Percentiles rank a stretch among this genome's conserved stretches.
Evolutionary conservation across 2,888 invertebrate species (phyloP).

Genomic region (Stenichneumon culpator): DNA sequence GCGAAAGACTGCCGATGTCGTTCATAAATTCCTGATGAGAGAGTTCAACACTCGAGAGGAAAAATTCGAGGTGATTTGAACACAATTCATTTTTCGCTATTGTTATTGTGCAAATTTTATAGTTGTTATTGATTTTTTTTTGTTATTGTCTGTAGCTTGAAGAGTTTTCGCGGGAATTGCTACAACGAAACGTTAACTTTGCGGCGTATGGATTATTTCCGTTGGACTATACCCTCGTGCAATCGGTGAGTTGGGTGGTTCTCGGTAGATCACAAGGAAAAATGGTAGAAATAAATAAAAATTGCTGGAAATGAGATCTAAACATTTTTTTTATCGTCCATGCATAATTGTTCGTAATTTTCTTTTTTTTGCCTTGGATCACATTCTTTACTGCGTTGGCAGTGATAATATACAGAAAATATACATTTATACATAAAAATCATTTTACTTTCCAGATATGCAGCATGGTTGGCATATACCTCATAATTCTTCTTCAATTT

Average conservation of each 20-base stretch:
- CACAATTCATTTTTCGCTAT: background rate
- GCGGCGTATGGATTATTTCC: conserved; percentile 65
- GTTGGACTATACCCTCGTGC: conserved; percentile 75
- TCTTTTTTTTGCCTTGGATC: background rate
- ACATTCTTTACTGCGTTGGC: too few relatives aligned
- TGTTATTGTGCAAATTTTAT: background rate
- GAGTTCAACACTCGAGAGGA: conserved; percentile 9
- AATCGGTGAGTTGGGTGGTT: conserved; percentile 73
- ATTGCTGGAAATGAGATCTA: background rate
- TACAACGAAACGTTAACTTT: conserved; percentile 32
- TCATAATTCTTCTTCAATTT: conserved; percentile 42
- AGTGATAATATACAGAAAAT: too few relatives aligned
- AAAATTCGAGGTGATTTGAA: conserved; percentile 31
- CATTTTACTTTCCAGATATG: conserved; percentile 22
- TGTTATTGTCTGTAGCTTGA: conserved; percentile 7
- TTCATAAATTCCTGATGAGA: conserved; percentile 34
- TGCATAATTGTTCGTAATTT: background rate
- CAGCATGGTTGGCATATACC: conserved; percentile 12
- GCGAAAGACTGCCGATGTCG: conserved; percentile 14
- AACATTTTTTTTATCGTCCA: background rate
- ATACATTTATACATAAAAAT: too few relatives aligned
- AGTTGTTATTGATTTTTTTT: background rate
- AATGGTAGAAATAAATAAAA: background rate
- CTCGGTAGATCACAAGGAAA: background rate
- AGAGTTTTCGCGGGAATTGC: conserved; percentile 36